These are phyloP conservation scores for Plestiodon gilberti DNA, from an alignment of 2,113 vertebrate species.

Conservation along the genomic window DNA sequence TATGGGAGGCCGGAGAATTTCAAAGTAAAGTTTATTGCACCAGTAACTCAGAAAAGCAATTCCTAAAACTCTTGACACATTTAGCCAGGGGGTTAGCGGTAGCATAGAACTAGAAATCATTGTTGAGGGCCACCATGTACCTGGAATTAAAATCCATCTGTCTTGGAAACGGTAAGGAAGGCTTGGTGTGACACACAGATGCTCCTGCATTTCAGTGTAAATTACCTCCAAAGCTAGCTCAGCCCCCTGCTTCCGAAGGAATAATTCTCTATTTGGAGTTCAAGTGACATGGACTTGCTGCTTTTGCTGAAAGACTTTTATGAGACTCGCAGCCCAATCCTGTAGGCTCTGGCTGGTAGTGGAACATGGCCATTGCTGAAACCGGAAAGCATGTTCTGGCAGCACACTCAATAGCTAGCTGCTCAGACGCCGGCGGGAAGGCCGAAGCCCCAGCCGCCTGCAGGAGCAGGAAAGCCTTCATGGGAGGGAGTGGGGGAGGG, in stretches of 20 bases:
- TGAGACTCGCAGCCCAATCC: background rate
- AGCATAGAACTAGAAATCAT: constrained; percentile 78
- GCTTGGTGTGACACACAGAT: constrained; percentile 61
- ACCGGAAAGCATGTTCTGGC: too few species aligned
- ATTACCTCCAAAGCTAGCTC: constrained; percentile 45
- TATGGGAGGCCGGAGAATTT: constrained; percentile 79
- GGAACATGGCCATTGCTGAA: too few species aligned
- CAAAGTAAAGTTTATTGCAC: constrained; percentile 80
- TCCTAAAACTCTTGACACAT: constrained; percentile 79
- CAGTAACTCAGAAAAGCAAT: constrained; percentile 82
- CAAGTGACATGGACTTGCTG: constrained; percentile 2
- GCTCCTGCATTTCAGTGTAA: constrained; percentile 60
- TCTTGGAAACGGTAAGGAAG: constrained; percentile 65
- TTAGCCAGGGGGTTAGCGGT: constrained; percentile 76
- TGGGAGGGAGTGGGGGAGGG: too few species aligned
- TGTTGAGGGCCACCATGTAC: constrained; percentile 70
- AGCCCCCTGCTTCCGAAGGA: constrained; percentile 54
- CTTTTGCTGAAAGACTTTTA: constrained; percentile 5
- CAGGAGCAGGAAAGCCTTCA: too few species aligned
- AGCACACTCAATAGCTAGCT: too few species aligned
- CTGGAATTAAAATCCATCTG: constrained; percentile 81
- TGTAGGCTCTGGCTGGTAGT: too few species aligned
- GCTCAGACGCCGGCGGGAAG: too few species aligned
- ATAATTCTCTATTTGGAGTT: constrained; percentile 35
- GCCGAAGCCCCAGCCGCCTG: too few species aligned